Evolutionary conservation across 2,797 vertebrate genomes (phyloP).

Genomic region (Helarctos malayanus): DNA sequence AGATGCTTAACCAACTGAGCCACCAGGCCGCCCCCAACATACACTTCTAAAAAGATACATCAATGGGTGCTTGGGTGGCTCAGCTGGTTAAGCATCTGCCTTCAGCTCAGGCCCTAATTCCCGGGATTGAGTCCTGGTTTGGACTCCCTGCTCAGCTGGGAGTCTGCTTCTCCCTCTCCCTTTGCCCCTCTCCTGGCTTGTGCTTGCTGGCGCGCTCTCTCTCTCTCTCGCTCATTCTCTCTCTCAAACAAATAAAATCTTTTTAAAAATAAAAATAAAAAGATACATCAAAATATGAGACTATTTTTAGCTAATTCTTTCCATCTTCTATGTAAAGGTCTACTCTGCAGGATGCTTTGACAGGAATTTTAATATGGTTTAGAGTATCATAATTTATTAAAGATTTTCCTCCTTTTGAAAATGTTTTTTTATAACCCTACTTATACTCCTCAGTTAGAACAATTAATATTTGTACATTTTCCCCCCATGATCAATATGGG

Average conservation of each 20-base stretch:
- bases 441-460: not conserved
- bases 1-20: no score
- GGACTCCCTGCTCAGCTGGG: no score
- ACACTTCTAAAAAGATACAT: slow-evolving; percentile 4
- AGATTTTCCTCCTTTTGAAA: not conserved
- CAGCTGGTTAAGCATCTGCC: not conserved
- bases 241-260: not conserved
- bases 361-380: slow-evolving; percentile 46
- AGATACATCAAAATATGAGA: not conserved
- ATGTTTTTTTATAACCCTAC: not conserved
- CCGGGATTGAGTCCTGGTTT: no score
- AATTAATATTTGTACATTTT: slow-evolving; percentile 31
- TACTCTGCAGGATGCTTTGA: not conserved
- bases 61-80: not conserved
- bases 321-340: not conserved
- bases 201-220: no score
- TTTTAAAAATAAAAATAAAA: not conserved
- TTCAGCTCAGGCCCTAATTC: no score
- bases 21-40: not conserved
- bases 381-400: not conserved
- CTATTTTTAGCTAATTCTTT: slow-evolving; percentile 38
- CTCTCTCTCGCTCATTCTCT: no score
- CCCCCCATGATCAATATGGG: not conserved
- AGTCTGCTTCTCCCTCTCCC: no score
- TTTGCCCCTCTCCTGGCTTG: no score